Conservation (phyloP, 2,113 vertebrate species). For the Piprites chloris region DNA sequence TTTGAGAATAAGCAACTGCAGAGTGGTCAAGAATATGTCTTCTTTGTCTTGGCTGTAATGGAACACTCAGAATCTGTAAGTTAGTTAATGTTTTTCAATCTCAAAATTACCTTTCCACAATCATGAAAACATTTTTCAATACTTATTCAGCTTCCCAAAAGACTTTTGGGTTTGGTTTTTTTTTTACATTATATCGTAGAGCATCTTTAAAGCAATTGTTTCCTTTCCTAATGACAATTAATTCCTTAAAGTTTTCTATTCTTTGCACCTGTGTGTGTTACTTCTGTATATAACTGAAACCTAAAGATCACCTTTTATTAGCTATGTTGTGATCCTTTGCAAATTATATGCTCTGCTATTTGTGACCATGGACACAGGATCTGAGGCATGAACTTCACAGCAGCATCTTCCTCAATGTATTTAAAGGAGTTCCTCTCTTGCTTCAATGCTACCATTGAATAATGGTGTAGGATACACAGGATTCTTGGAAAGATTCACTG, state of each 20-base stretch:
- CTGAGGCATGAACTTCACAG: background rate
- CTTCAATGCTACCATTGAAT: background rate
- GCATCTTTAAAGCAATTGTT: background rate
- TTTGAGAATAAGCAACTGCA: constrained; percentile 97
- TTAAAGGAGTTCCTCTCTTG: background rate
- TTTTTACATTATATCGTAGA: background rate
- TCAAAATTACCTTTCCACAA: background rate
- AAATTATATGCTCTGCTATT: background rate
- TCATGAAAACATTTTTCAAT: background rate
- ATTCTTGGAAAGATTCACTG: constrained; percentile 11
- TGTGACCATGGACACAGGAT: background rate
- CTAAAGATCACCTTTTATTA: background rate
- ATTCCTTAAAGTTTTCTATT: background rate
- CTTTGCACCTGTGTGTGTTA: background rate
- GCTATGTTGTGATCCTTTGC: background rate
- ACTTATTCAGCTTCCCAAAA: background rate
- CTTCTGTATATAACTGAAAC: background rate
- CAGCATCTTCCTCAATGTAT: background rate
- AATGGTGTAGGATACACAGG: background rate
- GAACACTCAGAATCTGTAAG: constrained; percentile 95
- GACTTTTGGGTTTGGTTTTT: background rate
- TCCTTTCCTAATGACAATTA: background rate
- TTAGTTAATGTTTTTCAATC: background rate
- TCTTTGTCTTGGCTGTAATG: constrained; percentile 94
- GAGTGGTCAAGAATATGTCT: constrained; percentile 95